Conservation (phyloP, 2,888 invertebrate genomes). For the Ophion ventricosus region DNA sequence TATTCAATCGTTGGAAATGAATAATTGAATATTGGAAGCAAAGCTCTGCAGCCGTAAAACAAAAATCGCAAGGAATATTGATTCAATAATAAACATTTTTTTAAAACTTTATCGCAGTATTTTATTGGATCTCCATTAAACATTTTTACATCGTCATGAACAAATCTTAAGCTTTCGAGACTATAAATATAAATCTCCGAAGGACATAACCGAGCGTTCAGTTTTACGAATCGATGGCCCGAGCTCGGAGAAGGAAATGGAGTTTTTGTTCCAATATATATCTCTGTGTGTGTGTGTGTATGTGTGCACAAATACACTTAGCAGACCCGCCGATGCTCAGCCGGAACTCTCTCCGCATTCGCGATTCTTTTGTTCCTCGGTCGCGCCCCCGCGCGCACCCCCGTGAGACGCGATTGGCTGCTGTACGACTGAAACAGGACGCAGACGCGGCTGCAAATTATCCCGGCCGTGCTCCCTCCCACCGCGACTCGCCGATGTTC, state of each 20-base stretch:
- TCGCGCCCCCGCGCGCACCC: conserved; percentile 76
- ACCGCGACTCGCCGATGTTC: not conserved
- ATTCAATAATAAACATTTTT: no score
- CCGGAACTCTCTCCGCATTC: conserved; percentile 65
- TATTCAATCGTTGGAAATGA: no score
- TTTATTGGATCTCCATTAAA: not conserved
- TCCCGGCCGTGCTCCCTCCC: conserved; percentile 66
- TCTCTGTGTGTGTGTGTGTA: not conserved
- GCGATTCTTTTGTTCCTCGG: conserved; percentile 80
- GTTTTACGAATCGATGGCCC: conserved; percentile 60
- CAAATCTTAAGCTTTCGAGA: not conserved
- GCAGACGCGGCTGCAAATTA: conserved; percentile 80
- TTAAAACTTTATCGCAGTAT: no score
- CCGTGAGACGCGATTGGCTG: conserved; percentile 78
- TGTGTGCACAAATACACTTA: conserved; percentile 8
- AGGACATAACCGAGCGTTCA: conserved; percentile 33
- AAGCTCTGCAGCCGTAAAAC: no score
- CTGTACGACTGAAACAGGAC: conserved; percentile 74
- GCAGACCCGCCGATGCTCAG: conserved; percentile 56
- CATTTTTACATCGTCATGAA: conserved; percentile 1
- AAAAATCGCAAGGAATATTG: no score
- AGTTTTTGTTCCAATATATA: conserved; percentile 26
- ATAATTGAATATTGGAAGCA: no score
- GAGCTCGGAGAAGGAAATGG: conserved; percentile 50
- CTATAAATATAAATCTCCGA: not conserved